Evolutionary conservation across 2,113 vertebrate genomes (phyloP).

Genomic region (Leptobrachium leishanense): DNA sequence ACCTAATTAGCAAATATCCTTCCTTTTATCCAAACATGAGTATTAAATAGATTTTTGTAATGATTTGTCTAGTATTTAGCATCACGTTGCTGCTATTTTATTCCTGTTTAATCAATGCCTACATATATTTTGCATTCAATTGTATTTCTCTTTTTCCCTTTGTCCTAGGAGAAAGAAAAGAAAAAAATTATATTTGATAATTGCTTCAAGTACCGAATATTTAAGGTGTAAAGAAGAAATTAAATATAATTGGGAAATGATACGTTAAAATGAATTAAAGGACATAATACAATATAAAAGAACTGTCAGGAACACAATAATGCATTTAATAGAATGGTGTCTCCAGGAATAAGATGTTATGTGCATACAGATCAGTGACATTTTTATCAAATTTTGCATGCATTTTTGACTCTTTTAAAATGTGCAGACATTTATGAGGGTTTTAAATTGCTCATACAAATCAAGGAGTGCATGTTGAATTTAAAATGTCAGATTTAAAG

Average conservation of each 20-base stretch:
- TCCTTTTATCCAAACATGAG: too few species aligned
- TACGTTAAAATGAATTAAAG: conserved; percentile 39
- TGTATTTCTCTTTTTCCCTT: too few species aligned
- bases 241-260: conserved; percentile 25
- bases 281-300: conserved; percentile 38
- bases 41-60: too few species aligned
- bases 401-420: conserved; percentile 45
- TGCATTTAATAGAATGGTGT: conserved; percentile 29
- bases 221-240: conserved; percentile 18
- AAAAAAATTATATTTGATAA: not conserved
- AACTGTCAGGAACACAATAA: conserved; percentile 33
- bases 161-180: too few species aligned
- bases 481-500: conserved; percentile 47
- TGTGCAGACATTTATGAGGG: conserved; percentile 41
- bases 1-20: too few species aligned
- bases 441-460: conserved; percentile 46
- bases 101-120: too few species aligned
- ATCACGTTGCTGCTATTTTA: too few species aligned
- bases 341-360: conserved; percentile 37
- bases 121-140: too few species aligned
- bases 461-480: conserved; percentile 42
- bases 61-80: too few species aligned
- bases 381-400: conserved; percentile 49
- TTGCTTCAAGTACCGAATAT: conserved; percentile 4
- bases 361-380: conserved; percentile 42